These are phyloP conservation scores for Linnaemya tessellans DNA, from an alignment of 2,888 invertebrate species.

Conservation along the genomic window DNA sequence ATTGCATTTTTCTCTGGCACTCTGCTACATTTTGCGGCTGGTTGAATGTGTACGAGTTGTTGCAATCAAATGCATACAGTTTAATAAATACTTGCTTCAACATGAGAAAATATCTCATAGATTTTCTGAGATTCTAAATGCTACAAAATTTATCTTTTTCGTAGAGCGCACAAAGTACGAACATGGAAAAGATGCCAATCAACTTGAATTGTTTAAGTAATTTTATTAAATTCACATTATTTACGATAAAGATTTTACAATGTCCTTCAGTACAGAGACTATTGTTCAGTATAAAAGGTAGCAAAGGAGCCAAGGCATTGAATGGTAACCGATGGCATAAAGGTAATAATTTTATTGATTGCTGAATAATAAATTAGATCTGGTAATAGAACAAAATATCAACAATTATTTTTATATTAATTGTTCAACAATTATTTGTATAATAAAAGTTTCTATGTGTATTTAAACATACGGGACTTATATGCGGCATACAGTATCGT, in stretches of 20 bases:
- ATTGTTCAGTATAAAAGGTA: too few species aligned
- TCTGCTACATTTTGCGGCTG: constrained; percentile 21
- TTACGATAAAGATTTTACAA: neutral
- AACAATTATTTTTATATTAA: too few species aligned
- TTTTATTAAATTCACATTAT: constrained; percentile 22
- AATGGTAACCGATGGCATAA: too few species aligned
- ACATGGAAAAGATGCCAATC: neutral
- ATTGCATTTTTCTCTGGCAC: constrained; percentile 39
- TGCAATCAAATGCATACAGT: neutral
- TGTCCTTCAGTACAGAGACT: too few species aligned
- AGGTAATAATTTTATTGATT: too few species aligned
- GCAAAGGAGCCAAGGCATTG: too few species aligned
- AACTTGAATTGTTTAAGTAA: constrained; percentile 34
- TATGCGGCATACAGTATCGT: too few species aligned
- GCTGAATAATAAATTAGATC: too few species aligned
- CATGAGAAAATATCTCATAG: neutral
- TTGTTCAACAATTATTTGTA: too few species aligned
- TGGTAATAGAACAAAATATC: too few species aligned
- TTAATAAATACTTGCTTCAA: neutral
- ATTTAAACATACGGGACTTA: too few species aligned
- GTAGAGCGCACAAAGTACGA: neutral
- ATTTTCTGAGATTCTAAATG: neutral
- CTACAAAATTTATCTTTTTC: constrained; percentile 3
- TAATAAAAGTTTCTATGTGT: too few species aligned
- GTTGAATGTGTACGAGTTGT: constrained; percentile 4